phyloP scores from a whole-genome alignment of 2,797 vertebrate species.

The Sus cebifrons region DNA sequence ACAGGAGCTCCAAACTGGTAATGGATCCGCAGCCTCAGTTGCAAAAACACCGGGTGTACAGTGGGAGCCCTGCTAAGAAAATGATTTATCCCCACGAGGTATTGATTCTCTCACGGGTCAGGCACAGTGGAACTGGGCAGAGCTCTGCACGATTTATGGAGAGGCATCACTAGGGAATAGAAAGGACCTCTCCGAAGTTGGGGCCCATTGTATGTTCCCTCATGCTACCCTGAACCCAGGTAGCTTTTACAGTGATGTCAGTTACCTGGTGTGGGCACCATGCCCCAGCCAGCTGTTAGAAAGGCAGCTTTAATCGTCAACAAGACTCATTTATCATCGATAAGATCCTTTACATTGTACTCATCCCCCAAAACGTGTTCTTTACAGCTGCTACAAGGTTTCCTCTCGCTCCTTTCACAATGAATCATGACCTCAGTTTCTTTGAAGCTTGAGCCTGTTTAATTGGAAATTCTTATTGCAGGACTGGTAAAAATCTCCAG shows the following conservation, averaged over 20 bases:
- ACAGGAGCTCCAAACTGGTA: background rate
- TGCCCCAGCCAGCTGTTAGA: background rate
- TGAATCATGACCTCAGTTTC: slow-evolving; percentile 57
- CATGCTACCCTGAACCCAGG: background rate
- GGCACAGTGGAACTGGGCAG: background rate
- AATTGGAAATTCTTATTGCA: slow-evolving; percentile 62
- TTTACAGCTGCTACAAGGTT: slow-evolving; percentile 2
- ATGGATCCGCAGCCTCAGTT: slow-evolving; percentile 39
- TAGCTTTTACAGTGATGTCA: background rate
- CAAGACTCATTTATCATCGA: slow-evolving; percentile 26
- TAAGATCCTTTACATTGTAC: slow-evolving; percentile 46
- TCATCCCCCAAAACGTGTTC: slow-evolving; percentile 13
- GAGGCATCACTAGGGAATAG: background rate
- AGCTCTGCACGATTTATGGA: slow-evolving; percentile 17
- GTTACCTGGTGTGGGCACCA: fast-evolving
- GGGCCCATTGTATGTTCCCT: background rate
- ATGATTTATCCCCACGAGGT: slow-evolving; percentile 28
- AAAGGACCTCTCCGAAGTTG: background rate
- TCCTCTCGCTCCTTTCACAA: slow-evolving; percentile 38
- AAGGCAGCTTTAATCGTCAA: slow-evolving; percentile 42
- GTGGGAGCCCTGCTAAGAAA: background rate
- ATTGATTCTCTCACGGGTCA: slow-evolving; percentile 66
- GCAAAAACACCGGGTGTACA: background rate
- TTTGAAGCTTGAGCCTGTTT: slow-evolving; percentile 49
- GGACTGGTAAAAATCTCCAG: background rate